Percentiles rank a stretch among this genome's conserved stretches.
phyloP scores from a whole-genome alignment of 2,113 vertebrate genomes.

The Oryzias curvinotus region DNA sequence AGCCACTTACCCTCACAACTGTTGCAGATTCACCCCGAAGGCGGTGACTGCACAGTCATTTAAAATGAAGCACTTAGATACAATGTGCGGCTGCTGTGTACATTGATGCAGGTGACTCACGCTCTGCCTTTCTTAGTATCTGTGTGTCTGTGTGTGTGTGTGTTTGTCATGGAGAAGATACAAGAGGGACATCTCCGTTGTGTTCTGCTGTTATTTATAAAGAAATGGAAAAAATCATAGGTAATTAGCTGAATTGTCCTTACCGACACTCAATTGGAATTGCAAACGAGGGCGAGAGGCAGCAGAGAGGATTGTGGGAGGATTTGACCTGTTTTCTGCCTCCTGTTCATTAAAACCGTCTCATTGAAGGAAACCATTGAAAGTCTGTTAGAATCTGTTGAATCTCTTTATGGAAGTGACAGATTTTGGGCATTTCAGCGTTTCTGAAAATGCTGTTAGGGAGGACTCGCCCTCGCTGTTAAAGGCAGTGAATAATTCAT shows the following conservation, averaged over 20 bases:
- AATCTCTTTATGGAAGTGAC: conserved; percentile 16
- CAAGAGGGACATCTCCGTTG: conserved; percentile 26
- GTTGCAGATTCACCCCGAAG: neutral
- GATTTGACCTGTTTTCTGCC: conserved; percentile 59
- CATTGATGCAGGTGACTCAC: conserved; percentile 11
- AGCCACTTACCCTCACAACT: neutral
- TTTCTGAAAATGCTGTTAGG: conserved; percentile 38
- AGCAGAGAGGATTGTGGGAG: conserved; percentile 52
- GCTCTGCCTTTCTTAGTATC: conserved; percentile 1
- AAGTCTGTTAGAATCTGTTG: conserved; percentile 35
- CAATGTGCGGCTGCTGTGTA: neutral
- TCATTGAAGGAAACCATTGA: conserved; percentile 19
- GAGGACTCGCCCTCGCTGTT: conserved; percentile 34
- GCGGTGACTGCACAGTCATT: conserved; percentile 12
- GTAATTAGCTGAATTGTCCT: conserved; percentile 58
- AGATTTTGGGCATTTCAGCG: conserved; percentile 16
- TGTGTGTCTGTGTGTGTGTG: neutral
- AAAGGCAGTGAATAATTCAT: conserved; percentile 69
- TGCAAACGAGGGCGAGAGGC: conserved; percentile 60
- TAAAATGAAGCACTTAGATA: neutral
- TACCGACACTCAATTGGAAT: conserved; percentile 60
- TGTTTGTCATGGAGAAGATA: conserved; percentile 20
- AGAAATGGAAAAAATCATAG: conserved; percentile 29
- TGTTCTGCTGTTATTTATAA: neutral
- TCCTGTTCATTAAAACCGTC: conserved; percentile 40